phyloP scores from a whole-genome alignment of 2,113 vertebrate genomes.

The Fulmarus glacialis region DNA sequence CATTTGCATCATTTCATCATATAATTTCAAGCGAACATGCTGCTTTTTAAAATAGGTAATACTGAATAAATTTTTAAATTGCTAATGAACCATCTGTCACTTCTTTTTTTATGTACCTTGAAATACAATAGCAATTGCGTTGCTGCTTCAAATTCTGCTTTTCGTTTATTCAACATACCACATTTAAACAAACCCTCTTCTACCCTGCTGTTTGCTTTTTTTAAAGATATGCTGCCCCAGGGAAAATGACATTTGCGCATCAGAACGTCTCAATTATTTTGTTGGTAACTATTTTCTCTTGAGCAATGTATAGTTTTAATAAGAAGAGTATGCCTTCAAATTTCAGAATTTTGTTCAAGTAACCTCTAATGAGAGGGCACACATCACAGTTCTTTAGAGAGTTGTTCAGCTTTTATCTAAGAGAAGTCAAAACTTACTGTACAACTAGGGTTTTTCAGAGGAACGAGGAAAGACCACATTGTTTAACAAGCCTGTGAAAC shows the following conservation, averaged over 20 bases:
- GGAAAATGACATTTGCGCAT: background rate
- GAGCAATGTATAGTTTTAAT: background rate
- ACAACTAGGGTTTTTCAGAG: background rate
- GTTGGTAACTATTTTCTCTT: background rate
- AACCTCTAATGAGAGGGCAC: background rate
- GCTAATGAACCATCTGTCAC: background rate
- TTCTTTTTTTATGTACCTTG: background rate
- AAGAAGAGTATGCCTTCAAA: background rate
- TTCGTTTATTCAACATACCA: background rate
- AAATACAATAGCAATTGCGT: background rate
- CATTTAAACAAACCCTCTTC: background rate
- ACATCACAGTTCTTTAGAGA: background rate
- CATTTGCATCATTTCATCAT: background rate
- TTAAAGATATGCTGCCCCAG: background rate
- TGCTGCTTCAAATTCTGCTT: background rate
- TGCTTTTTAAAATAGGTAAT: background rate
- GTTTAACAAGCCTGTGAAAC: background rate
- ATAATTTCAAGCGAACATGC: background rate
- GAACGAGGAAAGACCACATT: background rate
- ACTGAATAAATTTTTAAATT: background rate
- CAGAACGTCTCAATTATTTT: background rate
- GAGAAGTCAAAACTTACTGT: background rate
- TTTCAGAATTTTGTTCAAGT: background rate
- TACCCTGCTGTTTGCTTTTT: background rate
- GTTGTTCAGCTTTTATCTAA: background rate